These are phyloP conservation scores for Cryptotermes secundus DNA, from an alignment of 1,140 invertebrate genomes.

Conservation along the genomic window DNA sequence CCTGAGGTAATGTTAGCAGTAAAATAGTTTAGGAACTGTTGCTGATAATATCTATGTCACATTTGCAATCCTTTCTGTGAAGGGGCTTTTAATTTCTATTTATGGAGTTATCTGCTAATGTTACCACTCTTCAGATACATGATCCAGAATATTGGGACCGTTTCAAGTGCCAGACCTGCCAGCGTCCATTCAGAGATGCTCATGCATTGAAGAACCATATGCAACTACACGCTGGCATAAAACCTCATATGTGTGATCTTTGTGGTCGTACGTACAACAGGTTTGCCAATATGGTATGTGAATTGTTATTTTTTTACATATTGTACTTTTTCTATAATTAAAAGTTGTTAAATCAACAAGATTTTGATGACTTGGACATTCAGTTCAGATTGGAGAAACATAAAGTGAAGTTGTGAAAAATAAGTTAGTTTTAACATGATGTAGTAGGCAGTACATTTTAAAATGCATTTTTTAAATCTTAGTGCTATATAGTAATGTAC, in stretches of 20 bases:
- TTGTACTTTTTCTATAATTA: neutral
- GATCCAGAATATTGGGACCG: conserved; percentile 45
- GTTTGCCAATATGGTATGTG: conserved; percentile 44
- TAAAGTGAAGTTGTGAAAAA: no score
- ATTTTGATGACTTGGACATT: no score
- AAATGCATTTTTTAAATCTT: no score
- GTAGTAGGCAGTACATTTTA: no score
- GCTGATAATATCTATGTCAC: no score
- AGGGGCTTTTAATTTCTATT: no score
- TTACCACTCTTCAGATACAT: conserved; percentile 40
- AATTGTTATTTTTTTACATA: neutral
- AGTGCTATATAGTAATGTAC: no score
- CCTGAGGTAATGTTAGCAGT: no score
- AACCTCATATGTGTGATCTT: conserved; percentile 44
- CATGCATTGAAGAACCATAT: conserved; percentile 42
- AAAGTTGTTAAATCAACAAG: neutral
- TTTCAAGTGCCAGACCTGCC: conserved; percentile 42
- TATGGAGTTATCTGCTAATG: conserved; percentile 13
- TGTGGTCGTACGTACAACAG: conserved; percentile 44
- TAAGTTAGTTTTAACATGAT: no score
- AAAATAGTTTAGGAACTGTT: no score
- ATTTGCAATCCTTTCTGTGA: no score
- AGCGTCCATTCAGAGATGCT: conserved; percentile 43
- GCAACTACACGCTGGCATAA: conserved; percentile 43
- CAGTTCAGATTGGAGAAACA: no score